Evolutionary conservation across 2,888 invertebrate genomes (phyloP).

Genomic region (Punctoribates punctum): DNA sequence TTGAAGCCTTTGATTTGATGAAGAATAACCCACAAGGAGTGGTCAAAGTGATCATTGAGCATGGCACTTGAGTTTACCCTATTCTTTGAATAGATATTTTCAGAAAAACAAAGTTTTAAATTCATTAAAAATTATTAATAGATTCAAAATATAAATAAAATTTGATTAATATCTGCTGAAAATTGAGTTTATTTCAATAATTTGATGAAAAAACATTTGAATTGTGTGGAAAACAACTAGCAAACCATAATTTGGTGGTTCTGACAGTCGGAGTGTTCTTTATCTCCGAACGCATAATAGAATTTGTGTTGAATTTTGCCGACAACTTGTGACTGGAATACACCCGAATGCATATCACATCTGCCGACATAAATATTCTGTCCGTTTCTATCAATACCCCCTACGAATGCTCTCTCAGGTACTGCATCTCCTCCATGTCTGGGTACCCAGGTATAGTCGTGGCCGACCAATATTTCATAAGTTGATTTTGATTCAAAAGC

Average conservation of each 20-base stretch:
- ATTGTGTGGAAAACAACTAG: too few relatives aligned
- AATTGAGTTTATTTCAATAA: too few relatives aligned
- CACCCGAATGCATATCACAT: background rate
- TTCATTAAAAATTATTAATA: background rate
- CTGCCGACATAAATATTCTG: background rate
- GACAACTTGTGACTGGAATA: background rate
- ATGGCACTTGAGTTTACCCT: background rate
- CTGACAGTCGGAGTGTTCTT: background rate
- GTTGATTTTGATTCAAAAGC: background rate
- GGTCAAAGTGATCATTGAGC: slow-evolving; percentile 40
- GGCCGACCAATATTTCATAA: slow-evolving; percentile 17
- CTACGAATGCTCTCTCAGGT: slow-evolving; percentile 7
- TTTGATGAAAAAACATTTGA: too few relatives aligned
- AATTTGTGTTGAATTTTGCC: slow-evolving; percentile 25
- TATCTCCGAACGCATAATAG: background rate
- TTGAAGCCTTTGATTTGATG: slow-evolving; percentile 53
- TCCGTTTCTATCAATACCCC: background rate
- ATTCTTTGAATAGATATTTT: too few relatives aligned
- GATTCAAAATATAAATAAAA: background rate
- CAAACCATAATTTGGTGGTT: slow-evolving; percentile 24
- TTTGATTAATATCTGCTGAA: too few relatives aligned
- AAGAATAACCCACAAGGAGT: slow-evolving; percentile 28
- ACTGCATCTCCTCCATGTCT: slow-evolving; percentile 10
- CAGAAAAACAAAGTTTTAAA: background rate
- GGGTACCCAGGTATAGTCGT: background rate